These are phyloP conservation scores for Poicephalus meyeri DNA, from an alignment of 2,113 vertebrate species.

Conservation along the genomic window DNA sequence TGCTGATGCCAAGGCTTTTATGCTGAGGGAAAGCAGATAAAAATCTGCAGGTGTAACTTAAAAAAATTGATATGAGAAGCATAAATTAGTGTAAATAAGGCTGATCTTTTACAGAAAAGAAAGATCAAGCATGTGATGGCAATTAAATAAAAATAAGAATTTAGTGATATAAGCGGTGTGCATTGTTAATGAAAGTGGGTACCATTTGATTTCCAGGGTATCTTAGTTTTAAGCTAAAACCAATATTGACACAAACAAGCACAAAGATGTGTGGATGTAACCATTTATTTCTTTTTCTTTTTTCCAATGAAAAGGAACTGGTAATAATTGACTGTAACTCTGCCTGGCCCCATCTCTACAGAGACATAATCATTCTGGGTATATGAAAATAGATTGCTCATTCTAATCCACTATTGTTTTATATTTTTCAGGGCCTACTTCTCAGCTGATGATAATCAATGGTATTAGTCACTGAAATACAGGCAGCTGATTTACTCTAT, in stretches of 20 bases:
- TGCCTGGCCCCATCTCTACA: constrained; percentile 24
- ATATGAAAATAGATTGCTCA: constrained; percentile 64
- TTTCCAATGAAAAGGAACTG: constrained; percentile 21
- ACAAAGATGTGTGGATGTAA: not conserved
- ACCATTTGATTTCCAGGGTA: not conserved
- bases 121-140: not conserved
- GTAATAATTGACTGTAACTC: constrained; percentile 39
- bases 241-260: not conserved
- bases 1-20: constrained; percentile 76
- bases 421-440: constrained; percentile 20
- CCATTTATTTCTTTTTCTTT: not conserved
- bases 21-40: constrained; percentile 83
- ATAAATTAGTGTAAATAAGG: constrained; percentile 70
- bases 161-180: not conserved
- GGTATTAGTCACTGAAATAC: constrained; percentile 6
- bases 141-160: constrained; percentile 20
- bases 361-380: constrained; percentile 52
- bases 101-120: constrained; percentile 42
- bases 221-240: not conserved
- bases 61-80: constrained; percentile 73
- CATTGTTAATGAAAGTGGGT: not conserved
- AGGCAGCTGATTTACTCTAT: not conserved
- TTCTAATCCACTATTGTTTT: constrained; percentile 50
- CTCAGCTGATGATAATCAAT: constrained; percentile 30
- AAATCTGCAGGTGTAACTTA: constrained; percentile 84